Evolutionary conservation across 2,797 vertebrate genomes (phyloP).

Genomic region (Darevskia nairensis): DNA sequence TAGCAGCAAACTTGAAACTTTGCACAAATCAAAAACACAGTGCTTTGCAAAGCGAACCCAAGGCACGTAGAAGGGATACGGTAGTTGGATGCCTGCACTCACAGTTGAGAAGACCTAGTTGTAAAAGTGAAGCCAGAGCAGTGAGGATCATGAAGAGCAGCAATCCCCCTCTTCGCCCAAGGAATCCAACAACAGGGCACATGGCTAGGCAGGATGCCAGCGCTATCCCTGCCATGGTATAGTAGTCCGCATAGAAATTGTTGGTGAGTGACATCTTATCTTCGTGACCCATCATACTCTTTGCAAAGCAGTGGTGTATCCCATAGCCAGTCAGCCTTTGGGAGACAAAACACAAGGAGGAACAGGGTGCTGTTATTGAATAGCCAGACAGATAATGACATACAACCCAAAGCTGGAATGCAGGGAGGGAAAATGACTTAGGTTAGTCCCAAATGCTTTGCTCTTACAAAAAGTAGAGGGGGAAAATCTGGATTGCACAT

Average conservation of each 20-base stretch:
- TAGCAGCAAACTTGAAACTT: background rate
- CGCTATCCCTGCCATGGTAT: constrained; percentile 91
- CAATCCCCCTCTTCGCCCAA: constrained; percentile 94
- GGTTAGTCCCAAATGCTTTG: background rate
- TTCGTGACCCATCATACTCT: constrained; percentile 93
- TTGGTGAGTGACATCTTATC: constrained; percentile 85
- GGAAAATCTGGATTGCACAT: background rate
- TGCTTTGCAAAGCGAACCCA: background rate
- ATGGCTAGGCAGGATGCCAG: constrained; percentile 92
- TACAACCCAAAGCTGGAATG: background rate
- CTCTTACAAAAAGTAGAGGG: background rate
- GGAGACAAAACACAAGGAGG: constrained; percentile 30
- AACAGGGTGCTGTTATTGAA: background rate
- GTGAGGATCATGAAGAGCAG: constrained; percentile 98
- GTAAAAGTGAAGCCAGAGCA: constrained; percentile 93
- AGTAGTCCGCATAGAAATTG: constrained; percentile 95
- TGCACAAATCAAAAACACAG: accelerated
- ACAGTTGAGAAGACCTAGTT: constrained; percentile 95
- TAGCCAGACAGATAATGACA: background rate
- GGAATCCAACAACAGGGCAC: constrained; percentile 90
- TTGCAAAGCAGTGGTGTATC: constrained; percentile 97
- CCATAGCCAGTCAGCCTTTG: constrained; percentile 92
- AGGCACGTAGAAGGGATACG: background rate
- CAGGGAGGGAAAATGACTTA: background rate
- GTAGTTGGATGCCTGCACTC: constrained; percentile 73